Evolutionary conservation across 2,888 invertebrate species (phyloP).

Genomic region (Ophion obscuratus): DNA sequence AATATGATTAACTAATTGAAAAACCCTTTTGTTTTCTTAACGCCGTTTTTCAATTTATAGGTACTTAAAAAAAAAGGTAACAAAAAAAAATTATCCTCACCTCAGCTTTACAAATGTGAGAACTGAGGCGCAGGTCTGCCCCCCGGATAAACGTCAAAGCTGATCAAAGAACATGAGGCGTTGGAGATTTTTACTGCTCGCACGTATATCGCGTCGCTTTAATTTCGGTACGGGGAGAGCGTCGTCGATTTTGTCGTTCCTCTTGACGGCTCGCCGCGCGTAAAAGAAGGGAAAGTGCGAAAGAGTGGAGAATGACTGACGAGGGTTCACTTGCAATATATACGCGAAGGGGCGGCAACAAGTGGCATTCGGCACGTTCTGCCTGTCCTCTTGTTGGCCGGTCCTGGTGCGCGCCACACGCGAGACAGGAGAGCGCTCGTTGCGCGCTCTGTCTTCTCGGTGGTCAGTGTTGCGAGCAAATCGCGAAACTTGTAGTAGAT

Average conservation of each 20-base stretch:
- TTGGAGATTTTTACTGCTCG: not conserved
- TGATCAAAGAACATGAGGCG: not conserved
- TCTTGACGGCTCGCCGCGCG: constrained; percentile 28
- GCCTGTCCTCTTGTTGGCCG: constrained; percentile 63
- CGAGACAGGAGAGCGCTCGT: constrained; percentile 26
- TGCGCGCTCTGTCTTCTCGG: constrained; percentile 37
- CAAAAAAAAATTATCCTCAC: not conserved
- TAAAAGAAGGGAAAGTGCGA: constrained; percentile 52
- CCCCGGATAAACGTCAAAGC: not conserved
- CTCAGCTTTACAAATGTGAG: not conserved
- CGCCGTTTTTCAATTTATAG: too few relatives aligned
- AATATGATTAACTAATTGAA: too few relatives aligned
- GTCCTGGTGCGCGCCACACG: constrained; percentile 49
- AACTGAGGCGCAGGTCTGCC: not conserved
- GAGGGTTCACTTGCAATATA: constrained; percentile 68
- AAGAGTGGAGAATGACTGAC: constrained; percentile 74
- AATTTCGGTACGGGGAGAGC: constrained; percentile 18
- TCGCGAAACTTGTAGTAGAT: too few relatives aligned
- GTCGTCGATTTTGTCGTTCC: constrained; percentile 66
- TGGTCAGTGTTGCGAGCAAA: constrained; percentile 28
- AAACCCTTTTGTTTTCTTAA: too few relatives aligned
- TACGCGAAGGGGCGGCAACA: constrained; percentile 77
- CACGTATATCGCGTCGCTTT: not conserved
- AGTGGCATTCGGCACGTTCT: constrained; percentile 78
- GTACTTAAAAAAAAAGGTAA: too few relatives aligned